Conservation (phyloP, 2,888 invertebrate species). For the Aphodius granarius region DNA sequence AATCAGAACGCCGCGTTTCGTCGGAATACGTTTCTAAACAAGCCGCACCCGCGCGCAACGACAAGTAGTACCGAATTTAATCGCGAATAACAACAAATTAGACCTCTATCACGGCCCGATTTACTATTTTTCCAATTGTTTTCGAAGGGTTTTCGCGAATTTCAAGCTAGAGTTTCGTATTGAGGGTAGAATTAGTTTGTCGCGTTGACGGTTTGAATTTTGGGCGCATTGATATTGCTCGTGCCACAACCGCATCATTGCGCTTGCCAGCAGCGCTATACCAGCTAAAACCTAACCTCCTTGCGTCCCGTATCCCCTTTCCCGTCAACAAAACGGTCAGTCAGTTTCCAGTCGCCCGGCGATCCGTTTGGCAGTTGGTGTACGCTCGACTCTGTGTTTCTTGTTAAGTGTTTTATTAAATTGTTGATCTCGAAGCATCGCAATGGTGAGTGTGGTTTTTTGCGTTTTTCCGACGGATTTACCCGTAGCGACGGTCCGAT, state of each 20-base stretch:
- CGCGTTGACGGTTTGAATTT: slow-evolving; percentile 20
- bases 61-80: slow-evolving; percentile 53
- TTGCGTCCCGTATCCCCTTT: slow-evolving; percentile 38
- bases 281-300: slow-evolving; percentile 42
- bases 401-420: slow-evolving; percentile 21
- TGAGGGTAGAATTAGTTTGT: neutral
- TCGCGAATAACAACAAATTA: slow-evolving; percentile 3
- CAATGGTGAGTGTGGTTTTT: slow-evolving; percentile 50
- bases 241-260: slow-evolving; percentile 55
- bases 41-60: slow-evolving; percentile 71
- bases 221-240: slow-evolving; percentile 55
- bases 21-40: slow-evolving; percentile 67
- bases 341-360: slow-evolving; percentile 49
- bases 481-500: neutral
- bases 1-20: slow-evolving; percentile 67
- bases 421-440: slow-evolving; percentile 50
- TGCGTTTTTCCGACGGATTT: slow-evolving; percentile 36
- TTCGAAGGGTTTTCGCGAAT: neutral
- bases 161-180: neutral
- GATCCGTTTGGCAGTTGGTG: slow-evolving; percentile 32
- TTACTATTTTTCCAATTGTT: neutral
- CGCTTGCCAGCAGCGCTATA: slow-evolving; percentile 52
- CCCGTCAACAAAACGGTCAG: slow-evolving; percentile 53
- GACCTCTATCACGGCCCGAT: neutral
- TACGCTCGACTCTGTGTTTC: slow-evolving; percentile 13